phyloP scores from a whole-genome alignment of 2,888 invertebrate species.

The Tenthredo distinguenda region DNA sequence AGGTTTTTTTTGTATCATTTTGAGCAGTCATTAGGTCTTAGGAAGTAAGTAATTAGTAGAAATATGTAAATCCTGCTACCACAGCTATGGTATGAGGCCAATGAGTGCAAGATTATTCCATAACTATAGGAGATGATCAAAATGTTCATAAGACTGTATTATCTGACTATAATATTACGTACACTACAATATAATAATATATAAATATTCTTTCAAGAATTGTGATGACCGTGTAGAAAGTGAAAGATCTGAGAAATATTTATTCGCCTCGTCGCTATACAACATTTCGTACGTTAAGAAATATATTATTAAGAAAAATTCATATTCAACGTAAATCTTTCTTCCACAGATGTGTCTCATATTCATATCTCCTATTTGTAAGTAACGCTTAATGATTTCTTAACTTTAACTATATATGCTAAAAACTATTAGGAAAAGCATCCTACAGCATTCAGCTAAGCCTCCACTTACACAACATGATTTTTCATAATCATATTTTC shows the following conservation, averaged over 20 bases:
- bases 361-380: constrained; percentile 36
- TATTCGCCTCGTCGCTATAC: constrained; percentile 10
- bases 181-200: constrained; percentile 30
- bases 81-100: constrained; percentile 26
- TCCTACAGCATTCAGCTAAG: constrained; percentile 51
- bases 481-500: constrained; percentile 47
- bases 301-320: constrained; percentile 22
- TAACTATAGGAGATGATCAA: constrained; percentile 26
- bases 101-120: constrained; percentile 39
- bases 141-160: constrained; percentile 5
- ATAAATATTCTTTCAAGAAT: constrained; percentile 20
- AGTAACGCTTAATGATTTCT: constrained; percentile 28
- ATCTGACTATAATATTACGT: constrained; percentile 23
- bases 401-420: constrained; percentile 37
- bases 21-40: constrained; percentile 44
- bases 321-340: constrained; percentile 26
- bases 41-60: constrained; percentile 19
- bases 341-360: constrained; percentile 13
- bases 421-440: constrained; percentile 43
- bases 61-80: constrained; percentile 22
- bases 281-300: constrained; percentile 12
- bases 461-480: constrained; percentile 53
- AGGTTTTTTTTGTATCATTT: constrained; percentile 21
- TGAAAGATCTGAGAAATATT: constrained; percentile 24
- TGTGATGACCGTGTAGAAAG: constrained; percentile 15